A percentile compares a stretch with the other conserved stretches of the same genome.
phyloP scores from a whole-genome alignment of 2,113 vertebrate genomes.

The Mellivora capensis region DNA sequence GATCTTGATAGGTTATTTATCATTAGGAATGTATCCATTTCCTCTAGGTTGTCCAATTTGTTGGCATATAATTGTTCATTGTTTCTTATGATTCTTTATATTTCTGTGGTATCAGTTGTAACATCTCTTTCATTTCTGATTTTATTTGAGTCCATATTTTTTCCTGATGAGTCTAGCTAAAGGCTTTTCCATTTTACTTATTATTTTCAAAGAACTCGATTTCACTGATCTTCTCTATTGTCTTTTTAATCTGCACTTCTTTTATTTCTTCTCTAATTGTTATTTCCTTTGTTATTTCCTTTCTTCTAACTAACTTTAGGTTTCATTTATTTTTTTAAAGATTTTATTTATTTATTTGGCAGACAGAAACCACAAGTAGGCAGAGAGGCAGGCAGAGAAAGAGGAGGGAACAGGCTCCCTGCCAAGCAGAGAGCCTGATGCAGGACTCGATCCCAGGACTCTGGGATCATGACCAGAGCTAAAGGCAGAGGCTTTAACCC shows the following conservation, averaged over 20 bases:
- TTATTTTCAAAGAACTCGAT: not conserved
- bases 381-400: too few relatives aligned
- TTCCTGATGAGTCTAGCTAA: not conserved
- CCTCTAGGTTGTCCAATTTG: not conserved
- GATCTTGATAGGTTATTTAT: not conserved
- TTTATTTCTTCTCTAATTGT: not conserved
- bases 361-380: too few relatives aligned
- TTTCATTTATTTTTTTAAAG: not conserved
- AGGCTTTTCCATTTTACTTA: not conserved
- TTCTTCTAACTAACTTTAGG: not conserved
- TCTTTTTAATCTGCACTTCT: not conserved
- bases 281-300: not conserved
- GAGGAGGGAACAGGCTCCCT: too few relatives aligned
- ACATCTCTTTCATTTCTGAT: not conserved
- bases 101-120: not conserved
- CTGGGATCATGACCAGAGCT: too few relatives aligned
- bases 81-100: not conserved
- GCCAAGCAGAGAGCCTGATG: too few relatives aligned
- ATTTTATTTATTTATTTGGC: too few relatives aligned
- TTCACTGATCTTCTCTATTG: not conserved
- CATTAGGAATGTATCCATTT: not conserved
- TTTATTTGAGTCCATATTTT: not conserved
- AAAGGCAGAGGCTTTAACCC: too few relatives aligned
- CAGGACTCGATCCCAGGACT: too few relatives aligned
- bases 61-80: not conserved